Base-by-base conservation (phyloP, 2,888 invertebrate species). In the Prosapia bicincta region DNA sequence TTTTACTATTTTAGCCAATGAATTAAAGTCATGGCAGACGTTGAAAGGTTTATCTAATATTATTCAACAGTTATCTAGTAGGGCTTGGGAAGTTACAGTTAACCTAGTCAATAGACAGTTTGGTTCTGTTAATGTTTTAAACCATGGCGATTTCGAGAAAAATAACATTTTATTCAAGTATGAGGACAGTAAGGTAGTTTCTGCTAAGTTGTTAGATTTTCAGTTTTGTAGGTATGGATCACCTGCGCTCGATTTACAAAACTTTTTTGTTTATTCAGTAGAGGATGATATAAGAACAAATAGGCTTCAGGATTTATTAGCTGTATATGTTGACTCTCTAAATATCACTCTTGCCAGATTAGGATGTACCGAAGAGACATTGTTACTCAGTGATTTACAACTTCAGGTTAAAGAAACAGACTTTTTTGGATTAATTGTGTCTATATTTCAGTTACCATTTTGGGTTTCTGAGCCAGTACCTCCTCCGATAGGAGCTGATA, bases 31-130 rank as follows among this genome's bases (percentile, higher is more conserved):
- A 20, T 54, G 54, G 54, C 54, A 54, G 20, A 10, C 54, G 7
- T 54, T 54, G 54, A 54, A 54, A 54, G 54, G 54, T 54, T 54
- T 54, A 54, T 54, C 54, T 54, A 54, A 54, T 54, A 54, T 54
- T 20, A 54, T 54, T 20, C 54, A 54, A 54, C n/a, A 54, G n/a
- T 20, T 54, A 1, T 54, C 54, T 3, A 54, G 20, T 54, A 54
- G 54, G n/a, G 54, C 54, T 2, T 54, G 54, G 54, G 54, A 54
- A 20, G 20, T 54, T 20, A 54, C 54, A 10, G 54, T 54, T n/a
- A 54, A 54, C 20, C 5, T 54, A 20, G 54, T 54, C 20, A 5
- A 54, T 3, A 10, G 54, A 20, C n/a, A 54, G 13, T 54, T 20
- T 54, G 54, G 54, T 20, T 10, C 54, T 20, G n/a, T 54, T n/a